Conservation (phyloP, 2,797 vertebrate species). For the Danio kyathit region DNA sequence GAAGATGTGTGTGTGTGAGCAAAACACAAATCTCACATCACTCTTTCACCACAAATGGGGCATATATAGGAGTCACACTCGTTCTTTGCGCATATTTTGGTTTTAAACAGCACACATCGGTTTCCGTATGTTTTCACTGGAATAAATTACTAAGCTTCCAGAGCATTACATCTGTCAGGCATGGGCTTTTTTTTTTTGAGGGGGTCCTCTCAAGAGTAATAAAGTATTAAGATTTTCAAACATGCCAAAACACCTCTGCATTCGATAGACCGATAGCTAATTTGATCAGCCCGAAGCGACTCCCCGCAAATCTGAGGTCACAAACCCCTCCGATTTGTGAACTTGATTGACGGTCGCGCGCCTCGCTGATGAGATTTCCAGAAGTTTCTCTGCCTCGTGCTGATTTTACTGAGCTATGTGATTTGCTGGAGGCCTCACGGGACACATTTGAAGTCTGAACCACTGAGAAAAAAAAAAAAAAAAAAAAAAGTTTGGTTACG, state of each 20-base stretch:
- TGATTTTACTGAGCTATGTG: slow-evolving; percentile 66
- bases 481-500: slow-evolving; percentile 52
- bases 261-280: slow-evolving; percentile 60
- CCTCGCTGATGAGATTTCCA: slow-evolving; percentile 68
- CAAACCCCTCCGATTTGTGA: slow-evolving; percentile 56
- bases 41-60: slow-evolving; percentile 22
- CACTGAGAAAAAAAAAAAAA: neutral
- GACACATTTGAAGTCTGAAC: slow-evolving; percentile 63
- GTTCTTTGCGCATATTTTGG: slow-evolving; percentile 5
- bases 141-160: slow-evolving; percentile 17
- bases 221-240: slow-evolving; percentile 61
- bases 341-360: slow-evolving; percentile 66
- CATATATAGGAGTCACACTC: slow-evolving; percentile 23
- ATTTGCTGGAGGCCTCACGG: slow-evolving; percentile 61
- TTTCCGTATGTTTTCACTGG: slow-evolving; percentile 9
- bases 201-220: slow-evolving; percentile 45
- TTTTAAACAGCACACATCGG: slow-evolving; percentile 7
- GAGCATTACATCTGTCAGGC: slow-evolving; percentile 15
- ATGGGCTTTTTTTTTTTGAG: slow-evolving; percentile 21
- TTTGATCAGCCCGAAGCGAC: slow-evolving; percentile 67
- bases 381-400: slow-evolving; percentile 65
- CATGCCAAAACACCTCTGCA: slow-evolving; percentile 57
- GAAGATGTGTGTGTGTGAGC: slow-evolving; percentile 22
- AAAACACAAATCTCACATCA: slow-evolving; percentile 5
- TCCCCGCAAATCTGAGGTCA: slow-evolving; percentile 63